Base-by-base conservation (phyloP, 1,140 invertebrate genomes). In the Platyura marginata region DNA sequence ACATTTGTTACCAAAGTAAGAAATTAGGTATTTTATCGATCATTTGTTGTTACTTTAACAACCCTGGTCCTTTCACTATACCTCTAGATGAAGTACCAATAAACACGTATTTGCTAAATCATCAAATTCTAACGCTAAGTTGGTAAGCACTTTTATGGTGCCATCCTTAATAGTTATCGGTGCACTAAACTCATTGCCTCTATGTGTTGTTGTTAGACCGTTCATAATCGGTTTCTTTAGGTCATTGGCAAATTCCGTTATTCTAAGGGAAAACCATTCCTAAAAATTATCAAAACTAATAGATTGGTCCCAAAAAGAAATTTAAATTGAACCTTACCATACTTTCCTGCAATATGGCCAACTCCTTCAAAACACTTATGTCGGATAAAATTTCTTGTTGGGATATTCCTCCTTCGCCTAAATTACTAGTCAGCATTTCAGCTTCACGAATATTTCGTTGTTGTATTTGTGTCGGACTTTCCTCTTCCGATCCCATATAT, bases 271-370 rank as follows among this genome's bases (percentile, higher is more conserved):
- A 62, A 82, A 78, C 79, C 79, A 83, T 62, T 81, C 80, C 38
- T 40, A 40, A 39, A 39, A 39, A 13, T 16, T n/a, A n/a, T n/a
- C n/a, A n/a, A n/a, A n/a, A n/a, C n/a, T n/a, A n/a, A n/a, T n/a
- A n/a, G n/a, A n/a, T n/a, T n/a, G n/a, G n/a, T n/a, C n/a, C n/a
- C n/a, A n/a, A n/a, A 29, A 13, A 29, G 25, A 8, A 8, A 8
- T 29, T 29, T 29, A 13, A 29, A 29, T 29, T 8, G 13, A 29
- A 29, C 13, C 15, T 36, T 55, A 83, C 84, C 73, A 94, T 78
- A 55, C 85, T 91, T 61, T 96, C 90, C 57, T 92, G 88, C 21
- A 96, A 66, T 45, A 89, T 79, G 1, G 86, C 90, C 1, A 95
- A 59, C 44, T 82, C 81, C 46, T 77, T 77, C 11, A 94, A 66